Base-by-base conservation (phyloP, 2,113 vertebrate species). In the Petrocephalus microphthalmus region DNA sequence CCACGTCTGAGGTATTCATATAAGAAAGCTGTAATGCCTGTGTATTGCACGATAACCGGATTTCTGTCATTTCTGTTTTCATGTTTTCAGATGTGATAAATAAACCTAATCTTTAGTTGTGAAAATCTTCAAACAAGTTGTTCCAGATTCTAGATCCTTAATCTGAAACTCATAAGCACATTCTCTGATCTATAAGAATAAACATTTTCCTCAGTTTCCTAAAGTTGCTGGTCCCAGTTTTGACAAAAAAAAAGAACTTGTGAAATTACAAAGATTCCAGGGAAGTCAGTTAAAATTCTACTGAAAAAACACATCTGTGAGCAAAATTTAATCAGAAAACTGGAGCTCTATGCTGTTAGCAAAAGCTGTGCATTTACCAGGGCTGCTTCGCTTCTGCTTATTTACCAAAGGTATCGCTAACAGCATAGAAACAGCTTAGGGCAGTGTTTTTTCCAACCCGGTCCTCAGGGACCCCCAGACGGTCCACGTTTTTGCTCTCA, bases 61-160 rank as follows among this genome's bases (percentile, higher is more conserved):
- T 78, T 19, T 37, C 71, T 78, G 33, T 78, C 37, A 42, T 78
- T 78, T 78, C 71, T 7, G 15, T 67, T 67, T 67, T 67, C 60
- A 67, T 67, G 60, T 67, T 67, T 29, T 67, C 5, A 42, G 37
- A 47, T 47, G 45, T 83, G 81, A 83, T 49, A 47, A 83, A 83
- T 83, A 83, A 45, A 19, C 71, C 17, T 78, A 78, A 83, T 49
- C 42, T 81, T 81, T 81, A 45, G 74, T 81, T 45, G 15, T 81
- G 74, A 45, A 81, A 81, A 81, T 45, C 81, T 49, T 83, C 45
- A 83, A 83, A 83, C 81, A 83, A 83, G 5, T 49, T 83, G 13
- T 78, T 78, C 33, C 11, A 19, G 37, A 78, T 29, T 78, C 33
- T 4, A 83, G 42, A 49, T 83, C 45, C 22, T 49, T 83, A 83